Evolutionary conservation across 2,797 vertebrate genomes (phyloP), one percentile per base, ranked within the genome.

Genomic region (Catamblyrhynchus diadema): DNA sequence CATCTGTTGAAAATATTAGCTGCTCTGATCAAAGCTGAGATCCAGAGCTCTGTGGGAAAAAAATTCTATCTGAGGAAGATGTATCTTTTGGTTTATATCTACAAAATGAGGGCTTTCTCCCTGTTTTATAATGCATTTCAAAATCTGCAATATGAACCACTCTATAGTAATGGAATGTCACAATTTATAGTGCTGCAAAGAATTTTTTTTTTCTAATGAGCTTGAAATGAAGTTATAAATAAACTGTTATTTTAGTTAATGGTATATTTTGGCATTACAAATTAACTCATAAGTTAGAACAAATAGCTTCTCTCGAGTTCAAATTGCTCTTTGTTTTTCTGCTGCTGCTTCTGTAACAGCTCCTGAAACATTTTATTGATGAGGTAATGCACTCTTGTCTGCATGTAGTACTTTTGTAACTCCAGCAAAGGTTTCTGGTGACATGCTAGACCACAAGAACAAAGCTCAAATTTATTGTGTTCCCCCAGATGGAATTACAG

Each of bases 401-500:
- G 59, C 37, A 23, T 35, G 62, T 78, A 45, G 59, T 75, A 48
- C 47, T 61, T 91, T 33, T 79, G 61, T 86, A 91, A 89, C 80
- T 75, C 72, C 24, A 39, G 81, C 44, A 69, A 86, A 72, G 91
- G 92, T 85, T 96, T 94, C 88, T 95, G 61, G 54, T 95, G 84
- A 92, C 86, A 71, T 60, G 60, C 16, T 83, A 79, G 75, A 81
- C 61, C 59, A 75, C 2, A 21, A 69, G 61, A 97, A 81, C 75
- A 96, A 81, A 93, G 85, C 72, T 95, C 59, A 54, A 91, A 64
- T 87, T 93, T 67, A 51, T 85, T 3, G 3, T 64, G 56, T 56
- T 94, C 14, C 35, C 28, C 54, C 16, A 51, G 92, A 51, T 95
- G 91, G 60, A 96, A 96, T 96, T 95, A 93, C 94, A 86, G 23